Base-by-base conservation (phyloP, 2,888 invertebrate genomes). In the Andrena dorsata region DNA sequence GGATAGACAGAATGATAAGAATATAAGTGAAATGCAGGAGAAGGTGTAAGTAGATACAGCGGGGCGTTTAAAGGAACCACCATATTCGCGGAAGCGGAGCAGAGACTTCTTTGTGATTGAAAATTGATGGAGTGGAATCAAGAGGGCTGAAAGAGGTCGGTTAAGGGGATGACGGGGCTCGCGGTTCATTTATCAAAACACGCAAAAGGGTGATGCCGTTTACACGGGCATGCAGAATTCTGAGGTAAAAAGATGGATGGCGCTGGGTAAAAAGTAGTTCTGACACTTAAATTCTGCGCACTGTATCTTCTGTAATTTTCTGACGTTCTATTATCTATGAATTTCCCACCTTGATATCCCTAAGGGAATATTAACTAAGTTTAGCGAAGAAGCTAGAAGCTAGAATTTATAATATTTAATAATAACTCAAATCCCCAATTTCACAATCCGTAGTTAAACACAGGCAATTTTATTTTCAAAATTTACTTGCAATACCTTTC, bases 121-220 rank as follows among this genome's bases (percentile, higher is more conserved):
- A 93, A 93, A 93, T 93, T 93, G 93, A 93, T 93, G 93, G 92
- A 92, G 90, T 89, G 92, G 92, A 93, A 93, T 92, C 89, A 89
- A 84, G 87, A 85, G 87, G 88, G 88, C 84, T 86, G 83, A 85
- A 86, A 80, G 85, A 85, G 86, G 88, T 72, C 82, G 82, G 81
- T 71, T 70, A 75, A 76, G 75, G 85, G 87, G 86, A 86, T 73
- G 86, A 76, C 75, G 83, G 83, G 60, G 82, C 85, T 77, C 82
- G 82, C 75, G 86, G 86, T 90, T 90, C 91, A 90, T 91, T 91
- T 91, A 89, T 91, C 90, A 91, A 91, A 91, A 87, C 87, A 83
- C 84, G 81, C 77, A 82, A 89, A 87, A 86, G 83, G 86, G 82
- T 76, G 84, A 79, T 80, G 74, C 79, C 84, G 73, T 87, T 90